Evolutionary conservation across 2,797 vertebrate species (phyloP), one percentile per base, ranked within the genome.

Genomic region (Oreonectes daqikongensis): DNA sequence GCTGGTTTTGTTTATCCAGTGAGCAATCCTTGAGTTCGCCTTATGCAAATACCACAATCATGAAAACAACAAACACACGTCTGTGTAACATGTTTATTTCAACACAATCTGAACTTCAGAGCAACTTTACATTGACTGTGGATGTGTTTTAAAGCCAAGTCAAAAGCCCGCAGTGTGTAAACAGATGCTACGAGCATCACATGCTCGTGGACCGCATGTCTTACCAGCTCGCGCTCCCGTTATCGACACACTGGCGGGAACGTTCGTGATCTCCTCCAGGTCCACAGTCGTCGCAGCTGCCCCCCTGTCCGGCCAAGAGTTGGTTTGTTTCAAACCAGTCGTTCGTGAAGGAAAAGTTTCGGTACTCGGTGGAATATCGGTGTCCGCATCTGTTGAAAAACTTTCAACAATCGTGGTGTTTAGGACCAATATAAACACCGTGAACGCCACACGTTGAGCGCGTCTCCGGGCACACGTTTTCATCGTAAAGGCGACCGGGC

Each of bases 381-480:
- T 61, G 67, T 72, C 79, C 44, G 77, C 83, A 9, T n/a, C 50
- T 75, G 87, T 85, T 78, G 75, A 64, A 60, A 64, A 81, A 24
- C 86, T 87, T 87, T 86, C 82, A 65, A 87, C 85, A 78, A 80
- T 42, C 68, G 88, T 84, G 84, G 88, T 75, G 86, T 87, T 83
- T 78, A 86, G 83, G 79, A 80, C 83, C 79, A 87, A 76, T 81
- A 91, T 75, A 52, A 92, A 83, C 48, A 90, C 79, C 82, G 84
- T 75, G 79, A 92, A 78, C 53, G 84, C 83, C 77, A 89, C 64
- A 60, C 87, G 83, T 79, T 81, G 83, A 83, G 86, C 86, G 72
- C 80, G 88, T 83, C 84, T 87, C 87, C 82, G 69, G 73, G 84
- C 86, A 80, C 91, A 88, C 91, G 89, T 89, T 92, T 88, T 89